A percentile compares a stretch with the other conserved stretches of the same genome.
Conservation (phyloP, 2,797 vertebrate genomes). For the Rachycentron canadum region DNA sequence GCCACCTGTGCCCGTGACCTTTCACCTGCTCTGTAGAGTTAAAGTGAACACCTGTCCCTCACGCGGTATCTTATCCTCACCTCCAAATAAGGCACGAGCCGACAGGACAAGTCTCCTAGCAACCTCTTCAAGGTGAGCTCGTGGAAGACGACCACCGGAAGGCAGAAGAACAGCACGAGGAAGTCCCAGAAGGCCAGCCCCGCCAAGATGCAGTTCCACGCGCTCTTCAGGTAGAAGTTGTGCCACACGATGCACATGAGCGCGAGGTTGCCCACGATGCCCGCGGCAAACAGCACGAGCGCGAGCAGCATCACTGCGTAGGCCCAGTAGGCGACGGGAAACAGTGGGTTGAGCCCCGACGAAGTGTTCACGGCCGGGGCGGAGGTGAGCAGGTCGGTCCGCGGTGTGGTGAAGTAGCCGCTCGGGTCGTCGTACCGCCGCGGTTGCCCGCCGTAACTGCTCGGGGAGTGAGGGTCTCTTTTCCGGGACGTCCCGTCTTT, state of each 20-base stretch:
- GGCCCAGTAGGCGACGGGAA: constrained; percentile 91
- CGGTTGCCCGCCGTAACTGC: constrained; percentile 67
- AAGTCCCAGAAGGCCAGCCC: constrained; percentile 96
- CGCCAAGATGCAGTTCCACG: constrained; percentile 95
- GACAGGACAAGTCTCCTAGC: constrained; percentile 91
- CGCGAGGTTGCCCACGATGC: constrained; percentile 92
- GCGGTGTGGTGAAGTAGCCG: constrained; percentile 82
- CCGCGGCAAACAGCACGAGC: constrained; percentile 90
- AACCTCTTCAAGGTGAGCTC: constrained; percentile 92
- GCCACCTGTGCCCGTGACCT: not conserved
- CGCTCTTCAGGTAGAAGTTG: constrained; percentile 93
- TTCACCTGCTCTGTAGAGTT: not conserved
- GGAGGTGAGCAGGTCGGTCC: constrained; percentile 34
- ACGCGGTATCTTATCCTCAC: constrained; percentile 80
- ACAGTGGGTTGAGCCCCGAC: constrained; percentile 85
- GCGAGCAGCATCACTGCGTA: constrained; percentile 92
- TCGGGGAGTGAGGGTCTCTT: constrained; percentile 49
- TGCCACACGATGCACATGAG: constrained; percentile 98
- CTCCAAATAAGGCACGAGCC: constrained; percentile 95
- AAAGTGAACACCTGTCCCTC: not conserved
- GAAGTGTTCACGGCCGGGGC: constrained; percentile 55
- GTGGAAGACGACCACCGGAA: constrained; percentile 93
- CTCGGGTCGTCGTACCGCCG: constrained; percentile 79
- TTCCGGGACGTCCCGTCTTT: constrained; percentile 61
- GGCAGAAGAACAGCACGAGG: constrained; percentile 94